Conservation (phyloP, 2,113 vertebrate species). For the Oriolus oriolus region DNA sequence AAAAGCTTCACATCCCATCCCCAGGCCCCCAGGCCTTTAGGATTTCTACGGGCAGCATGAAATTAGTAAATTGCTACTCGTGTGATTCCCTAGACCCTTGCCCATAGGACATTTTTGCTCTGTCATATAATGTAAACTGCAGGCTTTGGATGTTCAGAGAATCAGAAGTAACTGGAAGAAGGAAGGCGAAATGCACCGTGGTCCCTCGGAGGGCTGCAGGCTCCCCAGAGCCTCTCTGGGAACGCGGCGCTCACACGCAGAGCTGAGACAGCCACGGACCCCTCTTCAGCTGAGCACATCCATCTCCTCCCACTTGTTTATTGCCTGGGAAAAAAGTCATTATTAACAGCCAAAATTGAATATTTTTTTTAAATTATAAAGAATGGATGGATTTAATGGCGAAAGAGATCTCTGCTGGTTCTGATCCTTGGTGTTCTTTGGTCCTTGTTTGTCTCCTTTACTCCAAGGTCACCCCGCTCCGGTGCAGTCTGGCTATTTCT, state of each 20-base stretch:
- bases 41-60: neutral
- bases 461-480: neutral
- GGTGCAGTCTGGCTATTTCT: neutral
- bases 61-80: conserved; percentile 33
- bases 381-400: neutral
- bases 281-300: neutral
- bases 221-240: neutral
- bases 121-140: conserved; percentile 13
- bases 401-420: neutral
- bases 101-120: conserved; percentile 10
- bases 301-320: neutral
- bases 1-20: neutral
- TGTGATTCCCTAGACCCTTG: conserved; percentile 38
- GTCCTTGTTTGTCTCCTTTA: neutral
- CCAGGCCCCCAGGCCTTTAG: neutral
- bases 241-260: accelerated
- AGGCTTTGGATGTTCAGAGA: conserved; percentile 2
- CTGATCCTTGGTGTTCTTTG: neutral
- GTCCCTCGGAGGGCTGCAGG: neutral
- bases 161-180: neutral
- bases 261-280: neutral
- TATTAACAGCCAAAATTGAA: neutral
- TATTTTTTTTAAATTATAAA: neutral
- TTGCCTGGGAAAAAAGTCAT: neutral
- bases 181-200: neutral